These are phyloP conservation scores for Pimpla rufipes DNA, from an alignment of 2,888 invertebrate genomes.

Conservation along the genomic window DNA sequence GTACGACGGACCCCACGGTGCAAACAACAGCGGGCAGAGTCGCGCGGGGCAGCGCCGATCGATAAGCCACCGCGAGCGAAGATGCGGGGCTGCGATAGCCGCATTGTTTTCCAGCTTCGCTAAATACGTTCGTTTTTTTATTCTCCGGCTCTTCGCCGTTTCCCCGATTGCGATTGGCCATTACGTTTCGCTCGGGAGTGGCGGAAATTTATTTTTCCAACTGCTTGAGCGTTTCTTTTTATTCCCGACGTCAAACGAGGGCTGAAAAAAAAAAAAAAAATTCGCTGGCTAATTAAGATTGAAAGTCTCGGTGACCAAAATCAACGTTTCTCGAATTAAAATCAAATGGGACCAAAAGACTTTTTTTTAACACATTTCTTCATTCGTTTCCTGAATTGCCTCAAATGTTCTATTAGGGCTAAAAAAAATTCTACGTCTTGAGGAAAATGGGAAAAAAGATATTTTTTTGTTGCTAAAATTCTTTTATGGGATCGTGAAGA, in stretches of 20 bases:
- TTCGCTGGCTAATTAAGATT: not conserved
- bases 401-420: no score
- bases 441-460: no score
- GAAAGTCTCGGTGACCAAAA: no score
- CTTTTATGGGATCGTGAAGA: no score
- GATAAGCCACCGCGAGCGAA: slow-evolving; percentile 74
- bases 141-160: not conserved
- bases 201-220: slow-evolving; percentile 13
- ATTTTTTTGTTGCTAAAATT: no score
- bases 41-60: slow-evolving; percentile 71
- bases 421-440: no score
- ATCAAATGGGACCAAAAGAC: no score
- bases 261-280: slow-evolving; percentile 1
- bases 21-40: not conserved
- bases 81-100: slow-evolving; percentile 77
- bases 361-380: no score
- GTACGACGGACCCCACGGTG: not conserved
- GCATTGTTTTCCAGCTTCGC: slow-evolving; percentile 41
- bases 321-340: no score
- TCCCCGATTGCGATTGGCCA: not conserved
- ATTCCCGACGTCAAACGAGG: not conserved
- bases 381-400: no score
- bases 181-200: not conserved
- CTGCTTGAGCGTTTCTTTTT: not conserved
- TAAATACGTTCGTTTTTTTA: slow-evolving; percentile 25